These are phyloP conservation scores for Salpingus planirostris DNA, from an alignment of 2,888 invertebrate genomes.

Conservation along the genomic window DNA sequence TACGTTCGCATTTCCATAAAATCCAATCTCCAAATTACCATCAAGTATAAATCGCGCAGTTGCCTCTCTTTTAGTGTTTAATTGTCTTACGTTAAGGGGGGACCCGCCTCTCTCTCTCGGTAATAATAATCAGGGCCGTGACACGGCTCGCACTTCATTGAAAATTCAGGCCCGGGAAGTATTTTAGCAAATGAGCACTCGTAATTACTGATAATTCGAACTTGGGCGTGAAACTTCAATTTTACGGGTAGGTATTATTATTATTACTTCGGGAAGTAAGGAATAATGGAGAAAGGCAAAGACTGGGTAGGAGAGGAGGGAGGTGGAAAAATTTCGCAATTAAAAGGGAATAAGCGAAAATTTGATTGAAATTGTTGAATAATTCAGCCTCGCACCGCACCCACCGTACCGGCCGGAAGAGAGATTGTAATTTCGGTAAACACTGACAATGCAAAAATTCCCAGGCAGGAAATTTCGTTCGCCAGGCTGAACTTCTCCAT, in stretches of 20 bases:
- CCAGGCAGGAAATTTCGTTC: conserved; percentile 3
- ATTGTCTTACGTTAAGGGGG: conserved; percentile 17
- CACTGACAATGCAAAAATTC: conserved; percentile 9
- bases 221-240: conserved; percentile 13
- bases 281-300: too few relatives aligned
- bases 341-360: too few relatives aligned
- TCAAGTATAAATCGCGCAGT: conserved; percentile 15
- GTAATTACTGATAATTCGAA: conserved; percentile 23
- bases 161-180: conserved; percentile 16
- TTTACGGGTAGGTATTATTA: too few relatives aligned
- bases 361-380: too few relatives aligned
- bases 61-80: conserved; percentile 12
- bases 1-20: conserved; percentile 17
- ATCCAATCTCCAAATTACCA: conserved; percentile 15
- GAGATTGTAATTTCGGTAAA: conserved; percentile 10
- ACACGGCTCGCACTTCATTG: conserved; percentile 21
- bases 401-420: background rate
- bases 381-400: too few relatives aligned
- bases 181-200: conserved; percentile 20
- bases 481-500: conserved; percentile 1
- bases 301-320: too few relatives aligned
- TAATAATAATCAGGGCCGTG: conserved; percentile 18
- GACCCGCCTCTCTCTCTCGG: conserved; percentile 5
- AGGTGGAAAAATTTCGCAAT: conserved; percentile 7
- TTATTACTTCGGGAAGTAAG: too few relatives aligned